Percentiles rank a stretch among this genome's conserved stretches.
phyloP scores from a whole-genome alignment of 1,140 invertebrate species.

The Apis dorsata region DNA sequence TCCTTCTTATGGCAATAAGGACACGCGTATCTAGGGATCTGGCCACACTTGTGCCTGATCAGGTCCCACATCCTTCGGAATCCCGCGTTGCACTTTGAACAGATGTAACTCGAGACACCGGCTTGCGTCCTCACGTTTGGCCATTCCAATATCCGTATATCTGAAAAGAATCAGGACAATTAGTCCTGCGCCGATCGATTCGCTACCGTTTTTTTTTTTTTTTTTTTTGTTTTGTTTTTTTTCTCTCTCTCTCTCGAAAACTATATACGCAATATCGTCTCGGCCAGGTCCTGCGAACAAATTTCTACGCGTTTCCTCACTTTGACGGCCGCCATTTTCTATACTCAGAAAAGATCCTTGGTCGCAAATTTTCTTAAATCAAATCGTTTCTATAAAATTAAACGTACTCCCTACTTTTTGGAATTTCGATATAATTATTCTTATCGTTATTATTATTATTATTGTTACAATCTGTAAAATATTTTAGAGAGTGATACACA shows the following conservation, averaged over 20 bases:
- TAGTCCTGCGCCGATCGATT: slow-evolving; percentile 26
- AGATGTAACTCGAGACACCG: slow-evolving; percentile 63
- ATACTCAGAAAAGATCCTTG: no score
- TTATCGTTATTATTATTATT: no score
- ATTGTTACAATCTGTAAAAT: no score
- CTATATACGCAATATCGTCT: background rate
- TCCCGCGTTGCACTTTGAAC: slow-evolving; percentile 66
- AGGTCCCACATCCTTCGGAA: slow-evolving; percentile 77
- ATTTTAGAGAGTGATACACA: no score
- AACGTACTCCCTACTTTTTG: no score
- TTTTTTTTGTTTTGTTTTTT: background rate
- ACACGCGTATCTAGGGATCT: slow-evolving; percentile 74
- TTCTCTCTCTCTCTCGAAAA: background rate
- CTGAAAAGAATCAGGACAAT: slow-evolving; percentile 63
- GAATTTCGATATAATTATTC: no score
- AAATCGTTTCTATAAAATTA: no score
- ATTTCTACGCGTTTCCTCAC: background rate
- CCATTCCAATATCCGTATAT: slow-evolving; percentile 52
- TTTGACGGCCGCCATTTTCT: no score
- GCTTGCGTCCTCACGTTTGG: slow-evolving; percentile 31
- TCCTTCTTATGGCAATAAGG: slow-evolving; percentile 74
- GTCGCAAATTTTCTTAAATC: no score
- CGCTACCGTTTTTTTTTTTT: background rate
- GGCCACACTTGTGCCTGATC: slow-evolving; percentile 73
- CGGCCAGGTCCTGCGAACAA: background rate